These are phyloP conservation scores for Calcarius lapponicus DNA, from an alignment of 2,797 vertebrate species.

Conservation along the genomic window DNA sequence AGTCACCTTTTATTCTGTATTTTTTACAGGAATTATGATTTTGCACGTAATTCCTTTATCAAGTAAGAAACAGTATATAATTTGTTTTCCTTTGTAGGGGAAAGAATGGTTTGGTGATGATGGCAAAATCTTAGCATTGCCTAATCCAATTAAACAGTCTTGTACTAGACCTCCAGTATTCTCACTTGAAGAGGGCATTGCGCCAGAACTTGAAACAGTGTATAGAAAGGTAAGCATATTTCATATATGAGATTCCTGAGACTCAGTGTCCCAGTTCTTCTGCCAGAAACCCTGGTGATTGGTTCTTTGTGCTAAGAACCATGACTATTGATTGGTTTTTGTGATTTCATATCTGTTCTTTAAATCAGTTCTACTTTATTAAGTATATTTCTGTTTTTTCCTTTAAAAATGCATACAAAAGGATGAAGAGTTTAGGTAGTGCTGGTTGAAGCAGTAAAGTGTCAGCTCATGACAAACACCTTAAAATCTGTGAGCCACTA, in stretches of 20 bases:
- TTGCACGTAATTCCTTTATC: not conserved
- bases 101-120: conserved; percentile 95
- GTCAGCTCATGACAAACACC: not conserved
- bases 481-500: not conserved
- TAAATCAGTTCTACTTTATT: not conserved
- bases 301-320: not conserved
- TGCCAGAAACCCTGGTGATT: not conserved
- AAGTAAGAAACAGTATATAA: not conserved
- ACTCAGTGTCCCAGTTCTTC: not conserved
- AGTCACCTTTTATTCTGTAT: not conserved
- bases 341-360: not conserved
- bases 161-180: conserved; percentile 84
- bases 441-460: not conserved
- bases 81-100: conserved; percentile 72
- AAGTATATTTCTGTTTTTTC: not conserved
- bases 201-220: conserved; percentile 83
- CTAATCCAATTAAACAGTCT: conserved; percentile 90
- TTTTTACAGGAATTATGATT: not conserved
- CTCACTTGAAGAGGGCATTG: conserved; percentile 78
- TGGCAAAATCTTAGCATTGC: conserved; percentile 88
- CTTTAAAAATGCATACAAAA: not conserved
- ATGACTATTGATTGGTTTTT: not conserved
- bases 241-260: not conserved
- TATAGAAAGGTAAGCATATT: conserved; percentile 76
- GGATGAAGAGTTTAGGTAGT: not conserved